Conservation (phyloP, 2,888 invertebrate genomes). For the Pachymerium ferrugineum region DNA sequence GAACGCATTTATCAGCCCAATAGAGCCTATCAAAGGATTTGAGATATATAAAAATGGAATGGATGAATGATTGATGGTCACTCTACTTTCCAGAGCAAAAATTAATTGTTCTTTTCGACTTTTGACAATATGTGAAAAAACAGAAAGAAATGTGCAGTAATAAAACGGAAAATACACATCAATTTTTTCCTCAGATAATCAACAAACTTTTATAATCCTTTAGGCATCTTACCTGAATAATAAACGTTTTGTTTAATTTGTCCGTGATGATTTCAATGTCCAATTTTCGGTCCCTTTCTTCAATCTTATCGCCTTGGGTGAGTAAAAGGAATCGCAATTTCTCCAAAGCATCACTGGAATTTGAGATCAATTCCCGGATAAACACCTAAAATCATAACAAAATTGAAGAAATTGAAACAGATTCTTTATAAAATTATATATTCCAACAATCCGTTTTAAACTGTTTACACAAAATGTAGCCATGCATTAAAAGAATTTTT, state of each 20-base stretch:
- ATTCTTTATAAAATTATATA: background rate
- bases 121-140: too few relatives aligned
- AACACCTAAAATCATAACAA: conserved; percentile 64
- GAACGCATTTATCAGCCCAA: conserved; percentile 10
- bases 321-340: conserved; percentile 78
- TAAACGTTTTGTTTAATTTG: conserved; percentile 74
- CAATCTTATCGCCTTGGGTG: conserved; percentile 51
- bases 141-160: background rate
- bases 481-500: background rate
- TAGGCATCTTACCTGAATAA: conserved; percentile 63
- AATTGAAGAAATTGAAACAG: background rate
- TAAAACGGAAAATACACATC: too few relatives aligned
- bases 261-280: conserved; percentile 87
- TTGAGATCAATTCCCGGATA: conserved; percentile 89
- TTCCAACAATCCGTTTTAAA: background rate
- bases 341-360: conserved; percentile 94
- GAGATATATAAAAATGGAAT: conserved; percentile 6
- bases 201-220: background rate
- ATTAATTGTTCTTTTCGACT: too few relatives aligned
- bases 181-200: too few relatives aligned
- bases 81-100: background rate
- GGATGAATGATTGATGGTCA: background rate
- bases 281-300: conserved; percentile 60
- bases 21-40: conserved; percentile 6
- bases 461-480: background rate